A percentile compares a stretch with the other conserved stretches of the same genome.
These are phyloP conservation scores for Sebastes cheni DNA, from an alignment of 2,797 vertebrate species.

Conservation along the genomic window DNA sequence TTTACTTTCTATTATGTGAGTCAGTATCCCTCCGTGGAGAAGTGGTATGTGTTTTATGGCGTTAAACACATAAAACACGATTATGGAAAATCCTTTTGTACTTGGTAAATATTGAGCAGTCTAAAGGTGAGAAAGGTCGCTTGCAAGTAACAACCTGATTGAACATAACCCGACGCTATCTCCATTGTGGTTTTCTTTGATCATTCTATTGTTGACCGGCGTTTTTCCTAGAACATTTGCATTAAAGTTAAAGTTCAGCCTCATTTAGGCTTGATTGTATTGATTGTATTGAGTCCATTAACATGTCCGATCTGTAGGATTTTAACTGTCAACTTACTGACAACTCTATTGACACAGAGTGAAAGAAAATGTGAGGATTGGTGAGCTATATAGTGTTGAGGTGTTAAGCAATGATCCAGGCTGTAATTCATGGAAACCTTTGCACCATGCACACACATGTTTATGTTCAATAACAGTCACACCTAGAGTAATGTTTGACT, in stretches of 20 bases:
- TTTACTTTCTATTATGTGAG: not conserved
- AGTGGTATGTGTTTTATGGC: not conserved
- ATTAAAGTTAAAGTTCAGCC: too few relatives aligned
- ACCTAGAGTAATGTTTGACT: not conserved
- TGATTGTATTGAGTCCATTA: not conserved
- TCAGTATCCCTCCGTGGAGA: too few relatives aligned
- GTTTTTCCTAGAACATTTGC: not conserved
- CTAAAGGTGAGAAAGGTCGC: not conserved
- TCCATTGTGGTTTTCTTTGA: not conserved
- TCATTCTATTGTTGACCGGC: not conserved
- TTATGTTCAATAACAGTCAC: slow-evolving; percentile 14
- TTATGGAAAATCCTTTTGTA: not conserved
- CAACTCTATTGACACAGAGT: not conserved
- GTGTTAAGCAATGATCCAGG: not conserved
- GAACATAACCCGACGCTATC: not conserved
- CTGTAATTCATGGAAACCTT: slow-evolving; percentile 37
- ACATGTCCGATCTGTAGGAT: not conserved
- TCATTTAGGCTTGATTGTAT: not conserved
- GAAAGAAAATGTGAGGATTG: not conserved
- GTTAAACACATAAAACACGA: not conserved
- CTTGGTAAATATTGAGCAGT: not conserved
- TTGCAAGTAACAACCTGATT: slow-evolving; percentile 1
- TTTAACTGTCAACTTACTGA: not conserved
- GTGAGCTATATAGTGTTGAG: not conserved
- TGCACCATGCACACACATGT: slow-evolving; percentile 12